Evolutionary conservation across 2,797 vertebrate genomes (phyloP), one percentile per base, ranked within the genome.

Genomic region (Brachyalestes nurse): DNA sequence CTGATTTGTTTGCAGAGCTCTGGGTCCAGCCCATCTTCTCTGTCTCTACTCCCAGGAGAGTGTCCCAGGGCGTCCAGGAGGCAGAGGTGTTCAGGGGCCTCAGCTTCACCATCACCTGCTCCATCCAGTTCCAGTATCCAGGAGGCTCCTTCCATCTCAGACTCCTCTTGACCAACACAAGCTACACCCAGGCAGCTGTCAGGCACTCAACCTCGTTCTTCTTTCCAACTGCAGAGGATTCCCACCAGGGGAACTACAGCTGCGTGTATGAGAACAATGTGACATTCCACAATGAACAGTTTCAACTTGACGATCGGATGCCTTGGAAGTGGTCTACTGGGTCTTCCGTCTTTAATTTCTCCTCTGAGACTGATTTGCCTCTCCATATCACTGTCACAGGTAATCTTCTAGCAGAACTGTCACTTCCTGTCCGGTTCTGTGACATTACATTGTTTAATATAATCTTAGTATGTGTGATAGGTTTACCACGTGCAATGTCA

Each of bases 201-300:
- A 84, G 67, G 75, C 83, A 89, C 81, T 72, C 82, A 0, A 79
- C 85, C 23, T 14, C 25, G 82, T 90, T 86, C 55, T 34, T 1
- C 1, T 82, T 84, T 61, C 13, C 66, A 55, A 75, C 62, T 16
- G 77, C 75, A 34, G 69, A 84, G 0, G 14, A 82, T 19, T 0
- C 57, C 25, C 51, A 82, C 58, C 23, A 70, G 25, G 87, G 87
- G 47, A 85, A 75, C 66, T 87, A 84, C 85, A 77, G 78, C 78
- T 89, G 89, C 55, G 65, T 81, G 49, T 87, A 87, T 60, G 60
- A 83, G 23, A 85, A 85, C 64, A 72, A 45, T n/a, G 64, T 84
- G 19, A 51, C 14, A 10, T 34, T 71, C 16, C 47, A 28, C 10
- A 2, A 0, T 13, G 23, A 34, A 1, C 0, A 7, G 73, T 28